Base-by-base conservation (phyloP, 2,113 vertebrate species). In the Copsychus sechellarum region DNA sequence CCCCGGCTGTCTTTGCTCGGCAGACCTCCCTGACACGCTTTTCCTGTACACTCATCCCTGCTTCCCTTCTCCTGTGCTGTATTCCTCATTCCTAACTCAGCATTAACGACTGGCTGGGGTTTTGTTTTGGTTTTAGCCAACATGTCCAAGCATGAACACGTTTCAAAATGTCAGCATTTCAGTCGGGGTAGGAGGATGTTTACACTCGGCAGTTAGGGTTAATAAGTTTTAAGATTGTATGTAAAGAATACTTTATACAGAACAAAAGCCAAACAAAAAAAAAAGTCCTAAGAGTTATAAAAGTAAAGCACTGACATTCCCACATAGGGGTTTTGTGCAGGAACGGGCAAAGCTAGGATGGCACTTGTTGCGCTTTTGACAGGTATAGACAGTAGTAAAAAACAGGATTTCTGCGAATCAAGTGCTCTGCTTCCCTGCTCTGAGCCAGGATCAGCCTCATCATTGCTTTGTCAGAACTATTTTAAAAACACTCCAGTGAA, bases 31-130 rank as follows among this genome's bases (percentile, higher is more conserved):
- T 14, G 36, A 29, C 34, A 1, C 3, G 11, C 28, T 28, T 11
- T 17, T n/a, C 38, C n/a, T 43, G 2, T 33, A 0, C 12, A 3
- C 15, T 36, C 7, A 3, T 2, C 5, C 13, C 34, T 2, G 1
- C 42, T 53, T 25, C 42, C 25, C 3, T 50, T 18, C 15, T 28
- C 29, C 9, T 3, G 1, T 18, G 0, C 40, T 40, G 16, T 3
- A 19, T 42, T 48, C 24, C 62, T 47, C 25, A 1, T 60, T 76
- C 12, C 19, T 48, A 61, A 33, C 25, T 2, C 2, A 0, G 31
- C 40, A 4, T 33, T 51, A 36, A 33, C 22, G 17, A 9, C 2
- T 16, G n/a, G 2, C 56, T 31, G 11, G 38, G 5, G 3, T 2
- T n/a, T 12, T 62, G 38, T 20, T 81, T 58, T 62, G 53, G 51